These are phyloP conservation scores for Artemisiospiza belli DNA, from an alignment of 2,113 vertebrate genomes.

Conservation along the genomic window DNA sequence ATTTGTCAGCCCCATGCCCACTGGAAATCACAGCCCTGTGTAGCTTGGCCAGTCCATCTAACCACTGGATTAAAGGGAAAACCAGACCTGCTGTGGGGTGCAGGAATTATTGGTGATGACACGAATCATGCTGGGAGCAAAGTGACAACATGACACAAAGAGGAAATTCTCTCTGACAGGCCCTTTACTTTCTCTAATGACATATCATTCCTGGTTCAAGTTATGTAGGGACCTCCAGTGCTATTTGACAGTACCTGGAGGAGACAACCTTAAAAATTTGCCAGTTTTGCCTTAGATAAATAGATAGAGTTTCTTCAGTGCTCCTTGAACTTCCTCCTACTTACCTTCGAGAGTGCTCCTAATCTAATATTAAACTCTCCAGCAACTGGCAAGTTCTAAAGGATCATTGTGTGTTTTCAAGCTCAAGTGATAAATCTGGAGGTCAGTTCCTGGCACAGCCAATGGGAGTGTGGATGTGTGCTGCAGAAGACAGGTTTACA, in stretches of 20 bases:
- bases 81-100: neutral
- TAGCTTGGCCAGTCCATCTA: neutral
- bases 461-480: neutral
- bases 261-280: neutral
- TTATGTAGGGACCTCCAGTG: neutral
- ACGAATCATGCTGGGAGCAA: neutral
- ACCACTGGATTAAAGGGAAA: constrained; percentile 6
- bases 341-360: neutral
- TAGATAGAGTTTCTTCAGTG: constrained; percentile 1
- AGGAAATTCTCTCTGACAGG: constrained; percentile 41
- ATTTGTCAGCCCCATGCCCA: neutral
- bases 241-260: neutral
- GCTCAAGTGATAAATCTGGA: constrained; percentile 46
- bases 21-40: neutral
- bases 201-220: neutral
- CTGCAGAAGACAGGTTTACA: constrained; percentile 43
- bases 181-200: neutral
- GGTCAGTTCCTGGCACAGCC: neutral
- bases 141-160: neutral
- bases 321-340: neutral
- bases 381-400: constrained; percentile 31
- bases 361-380: neutral
- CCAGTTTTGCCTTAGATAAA: constrained; percentile 8
- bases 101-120: constrained; percentile 27
- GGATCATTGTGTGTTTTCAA: neutral